Conservation (phyloP, 2,797 vertebrate species). For the Pseudomugil gertrudae region DNA sequence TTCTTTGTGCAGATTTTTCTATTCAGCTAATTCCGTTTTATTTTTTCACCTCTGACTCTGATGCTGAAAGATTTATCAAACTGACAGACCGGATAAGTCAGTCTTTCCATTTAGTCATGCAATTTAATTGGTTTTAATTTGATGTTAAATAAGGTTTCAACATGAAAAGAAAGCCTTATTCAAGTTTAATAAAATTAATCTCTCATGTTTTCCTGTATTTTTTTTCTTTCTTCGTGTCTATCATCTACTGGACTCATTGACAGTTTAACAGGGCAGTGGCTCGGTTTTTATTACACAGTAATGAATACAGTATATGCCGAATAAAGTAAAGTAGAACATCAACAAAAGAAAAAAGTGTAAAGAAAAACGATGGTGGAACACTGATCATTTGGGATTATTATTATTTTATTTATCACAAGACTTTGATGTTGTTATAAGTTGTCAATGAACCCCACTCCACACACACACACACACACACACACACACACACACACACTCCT, state of each 20-base stretch:
- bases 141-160: conserved; percentile 32
- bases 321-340: too few relatives aligned
- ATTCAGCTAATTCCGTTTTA: conserved; percentile 22
- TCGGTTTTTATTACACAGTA: too few relatives aligned
- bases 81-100: conserved; percentile 51
- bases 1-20: conserved; percentile 39
- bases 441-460: too few relatives aligned
- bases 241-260: conserved; percentile 48
- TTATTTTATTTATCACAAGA: too few relatives aligned
- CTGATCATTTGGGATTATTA: too few relatives aligned
- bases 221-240: conserved; percentile 34
- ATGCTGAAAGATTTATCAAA: conserved; percentile 47
- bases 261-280: conserved; percentile 2
- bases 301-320: too few relatives aligned
- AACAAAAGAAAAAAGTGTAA: too few relatives aligned
- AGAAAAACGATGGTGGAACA: too few relatives aligned
- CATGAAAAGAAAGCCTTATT: conserved; percentile 17
- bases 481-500: too few relatives aligned
- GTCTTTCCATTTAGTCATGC: conserved; percentile 41
- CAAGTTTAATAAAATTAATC: conserved; percentile 10
- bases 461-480: too few relatives aligned
- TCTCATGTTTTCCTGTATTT: conserved; percentile 9
- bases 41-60: conserved; percentile 37
- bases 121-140: conserved; percentile 41
- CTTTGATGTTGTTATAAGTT: too few relatives aligned